Conservation (phyloP, 2,797 vertebrate species). For the Mus minutoides region DNA sequence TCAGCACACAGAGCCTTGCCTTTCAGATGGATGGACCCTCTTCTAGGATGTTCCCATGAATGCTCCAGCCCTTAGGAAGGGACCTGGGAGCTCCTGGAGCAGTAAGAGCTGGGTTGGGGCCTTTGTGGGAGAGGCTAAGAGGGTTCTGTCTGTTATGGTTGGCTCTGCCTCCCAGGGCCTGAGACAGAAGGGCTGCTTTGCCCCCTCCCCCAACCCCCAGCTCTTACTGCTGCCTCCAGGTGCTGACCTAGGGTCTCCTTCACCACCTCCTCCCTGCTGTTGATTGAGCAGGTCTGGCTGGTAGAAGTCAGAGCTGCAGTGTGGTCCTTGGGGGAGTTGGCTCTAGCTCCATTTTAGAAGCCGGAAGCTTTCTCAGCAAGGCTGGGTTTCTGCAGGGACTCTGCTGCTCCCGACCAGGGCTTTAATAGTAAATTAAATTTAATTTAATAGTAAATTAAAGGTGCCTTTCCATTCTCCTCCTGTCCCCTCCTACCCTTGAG, state of each 20-base stretch:
- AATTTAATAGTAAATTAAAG: not conserved
- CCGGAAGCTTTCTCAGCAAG: not conserved
- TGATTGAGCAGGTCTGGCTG: not conserved
- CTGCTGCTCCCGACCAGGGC: not conserved
- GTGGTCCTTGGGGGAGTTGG: not conserved
- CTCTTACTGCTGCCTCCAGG: not conserved
- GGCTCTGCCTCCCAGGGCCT: not conserved
- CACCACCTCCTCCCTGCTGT: not conserved
- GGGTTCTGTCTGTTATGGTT: not conserved
- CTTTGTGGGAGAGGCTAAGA: not conserved
- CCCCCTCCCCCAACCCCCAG: not conserved
- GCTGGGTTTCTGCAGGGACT: not conserved
- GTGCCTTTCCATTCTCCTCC: not conserved
- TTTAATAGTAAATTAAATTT: not conserved
- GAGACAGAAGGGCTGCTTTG: not conserved
- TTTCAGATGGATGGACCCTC: not conserved
- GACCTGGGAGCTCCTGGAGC: not conserved
- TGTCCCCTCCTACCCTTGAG: not conserved
- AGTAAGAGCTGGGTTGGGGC: not conserved
- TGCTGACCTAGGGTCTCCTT: not conserved
- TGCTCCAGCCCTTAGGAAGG: not conserved
- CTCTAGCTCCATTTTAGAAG: constrained; percentile 1
- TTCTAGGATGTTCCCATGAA: not conserved
- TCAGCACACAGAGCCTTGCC: not conserved
- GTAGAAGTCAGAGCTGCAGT: not conserved